phyloP scores from a whole-genome alignment of 2,888 invertebrate genomes.

The Thecophora atra region DNA sequence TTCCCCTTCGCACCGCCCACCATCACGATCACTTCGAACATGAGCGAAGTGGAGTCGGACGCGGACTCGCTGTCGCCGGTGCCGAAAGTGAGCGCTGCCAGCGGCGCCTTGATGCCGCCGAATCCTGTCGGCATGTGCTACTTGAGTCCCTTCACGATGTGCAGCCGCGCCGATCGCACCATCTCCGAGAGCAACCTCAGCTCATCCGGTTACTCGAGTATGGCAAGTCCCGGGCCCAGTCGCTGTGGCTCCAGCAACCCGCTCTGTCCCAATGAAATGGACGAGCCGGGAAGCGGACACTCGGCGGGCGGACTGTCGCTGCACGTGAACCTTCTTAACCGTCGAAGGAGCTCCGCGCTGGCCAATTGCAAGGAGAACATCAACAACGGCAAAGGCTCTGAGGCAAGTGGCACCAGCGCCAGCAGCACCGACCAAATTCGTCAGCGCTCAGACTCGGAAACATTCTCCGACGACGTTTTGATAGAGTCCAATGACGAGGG shows the following conservation, averaged over 20 bases:
- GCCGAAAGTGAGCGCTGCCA: slow-evolving; percentile 66
- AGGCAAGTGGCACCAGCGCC: slow-evolving; percentile 37
- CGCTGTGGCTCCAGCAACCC: slow-evolving; percentile 85
- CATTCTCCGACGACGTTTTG: slow-evolving; percentile 76
- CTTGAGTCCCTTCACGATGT: slow-evolving; percentile 81
- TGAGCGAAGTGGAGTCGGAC: slow-evolving; percentile 80
- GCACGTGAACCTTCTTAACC: slow-evolving; percentile 66
- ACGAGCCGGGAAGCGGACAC: slow-evolving; percentile 73
- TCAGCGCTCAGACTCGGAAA: slow-evolving; percentile 78
- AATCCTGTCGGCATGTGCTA: slow-evolving; percentile 73
- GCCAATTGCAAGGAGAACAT: slow-evolving; percentile 69
- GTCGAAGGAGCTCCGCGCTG: slow-evolving; percentile 72
- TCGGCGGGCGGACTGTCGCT: slow-evolving; percentile 52
- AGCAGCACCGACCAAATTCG: slow-evolving; percentile 57
- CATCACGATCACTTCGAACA: slow-evolving; percentile 79
- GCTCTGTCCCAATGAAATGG: slow-evolving; percentile 78
- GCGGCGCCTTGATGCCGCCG: slow-evolving; percentile 58
- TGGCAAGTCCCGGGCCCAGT: slow-evolving; percentile 85
- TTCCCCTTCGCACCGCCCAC: slow-evolving; percentile 74
- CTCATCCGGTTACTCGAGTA: slow-evolving; percentile 85
- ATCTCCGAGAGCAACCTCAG: slow-evolving; percentile 86
- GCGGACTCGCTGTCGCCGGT: slow-evolving; percentile 75
- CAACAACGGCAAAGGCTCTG: slow-evolving; percentile 55
- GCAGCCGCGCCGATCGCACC: slow-evolving; percentile 76
- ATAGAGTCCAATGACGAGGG: slow-evolving; percentile 81